These are phyloP conservation scores for Tiliqua scincoides DNA, from an alignment of 2,113 vertebrate genomes.

Conservation along the genomic window DNA sequence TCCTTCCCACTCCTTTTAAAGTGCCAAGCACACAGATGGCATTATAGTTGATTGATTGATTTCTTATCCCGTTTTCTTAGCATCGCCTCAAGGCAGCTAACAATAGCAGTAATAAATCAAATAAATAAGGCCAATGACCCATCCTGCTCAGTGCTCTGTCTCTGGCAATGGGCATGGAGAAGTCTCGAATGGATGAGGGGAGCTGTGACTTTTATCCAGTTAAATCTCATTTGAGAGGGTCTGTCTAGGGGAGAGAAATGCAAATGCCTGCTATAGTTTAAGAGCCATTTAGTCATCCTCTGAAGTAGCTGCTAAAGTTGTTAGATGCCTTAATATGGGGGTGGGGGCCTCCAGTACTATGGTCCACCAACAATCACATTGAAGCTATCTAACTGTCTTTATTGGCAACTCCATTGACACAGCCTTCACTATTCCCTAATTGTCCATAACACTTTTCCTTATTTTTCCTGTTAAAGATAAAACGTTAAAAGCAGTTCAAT, in stretches of 20 bases:
- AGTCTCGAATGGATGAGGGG: background rate
- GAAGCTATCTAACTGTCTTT: constrained; percentile 42
- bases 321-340: constrained; percentile 22
- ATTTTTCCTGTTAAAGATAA: constrained; percentile 50
- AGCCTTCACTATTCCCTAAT: constrained; percentile 58
- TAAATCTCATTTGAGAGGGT: background rate
- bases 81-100: too few relatives aligned
- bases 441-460: constrained; percentile 32
- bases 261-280: constrained; percentile 24
- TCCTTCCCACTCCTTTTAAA: too few relatives aligned
- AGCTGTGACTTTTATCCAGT: background rate
- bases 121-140: background rate
- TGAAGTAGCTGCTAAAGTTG: constrained; percentile 40
- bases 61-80: too few relatives aligned
- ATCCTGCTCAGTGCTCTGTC: background rate
- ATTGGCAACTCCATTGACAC: constrained; percentile 44
- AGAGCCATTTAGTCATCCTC: constrained; percentile 31
- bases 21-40: too few relatives aligned
- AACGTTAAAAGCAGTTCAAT: constrained; percentile 36
- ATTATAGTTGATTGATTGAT: too few relatives aligned
- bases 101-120: too few relatives aligned
- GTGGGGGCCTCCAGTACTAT: constrained; percentile 28
- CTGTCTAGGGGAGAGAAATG: constrained; percentile 3
- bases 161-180: background rate
- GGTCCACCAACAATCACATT: constrained; percentile 12